Conservation (phyloP, 2,113 vertebrate species). For the Xyrauchen texanus region DNA sequence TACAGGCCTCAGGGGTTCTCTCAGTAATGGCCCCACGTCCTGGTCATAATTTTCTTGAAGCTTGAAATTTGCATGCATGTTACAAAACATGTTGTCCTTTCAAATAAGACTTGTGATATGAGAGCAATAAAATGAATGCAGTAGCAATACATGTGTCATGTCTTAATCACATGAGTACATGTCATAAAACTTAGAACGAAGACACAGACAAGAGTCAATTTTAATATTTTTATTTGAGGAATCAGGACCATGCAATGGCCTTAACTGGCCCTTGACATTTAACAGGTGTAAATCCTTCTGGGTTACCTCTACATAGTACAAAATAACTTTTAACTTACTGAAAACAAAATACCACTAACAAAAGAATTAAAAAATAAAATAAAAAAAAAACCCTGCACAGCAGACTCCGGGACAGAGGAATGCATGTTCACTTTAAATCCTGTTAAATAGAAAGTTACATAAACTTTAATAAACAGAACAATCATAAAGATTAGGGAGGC, state of each 20-base stretch:
- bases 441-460: slow-evolving; percentile 57
- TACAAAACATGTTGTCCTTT: no score
- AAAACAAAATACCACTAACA: slow-evolving; percentile 49
- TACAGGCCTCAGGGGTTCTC: no score
- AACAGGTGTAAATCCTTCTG: slow-evolving; percentile 84
- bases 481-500: slow-evolving; percentile 57
- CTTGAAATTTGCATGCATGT: no score
- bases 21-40: no score
- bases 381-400: slow-evolving; percentile 85
- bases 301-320: slow-evolving; percentile 89
- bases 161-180: no score
- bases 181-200: no score
- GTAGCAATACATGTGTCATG: no score
- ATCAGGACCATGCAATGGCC: slow-evolving; percentile 75
- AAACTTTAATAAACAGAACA: slow-evolving; percentile 59
- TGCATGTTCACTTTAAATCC: slow-evolving; percentile 57
- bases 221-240: slow-evolving; percentile 63
- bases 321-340: slow-evolving; percentile 66
- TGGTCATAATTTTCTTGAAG: no score
- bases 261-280: slow-evolving; percentile 87
- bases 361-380: slow-evolving; percentile 75
- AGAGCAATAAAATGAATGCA: no score
- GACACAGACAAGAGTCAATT: neutral
- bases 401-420: slow-evolving; percentile 72
- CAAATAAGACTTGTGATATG: no score